Percentiles rank a stretch among this genome's conserved stretches.
Evolutionary conservation across 1,140 invertebrate species (phyloP).

Genomic region (Vanessa atalanta): DNA sequence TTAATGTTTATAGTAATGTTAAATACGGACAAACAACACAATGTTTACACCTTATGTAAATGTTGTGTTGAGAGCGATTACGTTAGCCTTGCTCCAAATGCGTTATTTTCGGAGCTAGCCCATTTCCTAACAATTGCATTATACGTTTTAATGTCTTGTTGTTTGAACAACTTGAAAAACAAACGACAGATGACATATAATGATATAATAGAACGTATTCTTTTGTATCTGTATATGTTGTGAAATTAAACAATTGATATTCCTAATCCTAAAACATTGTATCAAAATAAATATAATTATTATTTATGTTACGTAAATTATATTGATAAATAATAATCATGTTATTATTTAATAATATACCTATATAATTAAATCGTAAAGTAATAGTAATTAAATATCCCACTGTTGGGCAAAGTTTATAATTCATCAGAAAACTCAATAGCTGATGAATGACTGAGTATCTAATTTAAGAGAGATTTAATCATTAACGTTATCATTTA

Average conservation of each 20-base stretch:
- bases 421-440: not conserved
- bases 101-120: slow-evolving; percentile 8
- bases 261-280: too few species aligned
- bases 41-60: slow-evolving; percentile 6
- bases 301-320: too few species aligned
- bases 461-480: not conserved
- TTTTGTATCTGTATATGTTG: too few species aligned
- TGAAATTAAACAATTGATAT: too few species aligned
- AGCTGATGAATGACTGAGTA: not conserved
- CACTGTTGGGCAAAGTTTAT: not conserved
- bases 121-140: slow-evolving; percentile 1
- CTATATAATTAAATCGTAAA: too few species aligned
- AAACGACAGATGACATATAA: too few species aligned
- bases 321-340: too few species aligned
- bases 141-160: not conserved
- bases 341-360: too few species aligned
- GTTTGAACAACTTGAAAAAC: not conserved
- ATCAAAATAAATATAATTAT: too few species aligned
- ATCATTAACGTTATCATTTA: not conserved
- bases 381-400: too few species aligned
- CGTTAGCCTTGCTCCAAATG: slow-evolving; percentile 4
- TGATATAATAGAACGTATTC: too few species aligned
- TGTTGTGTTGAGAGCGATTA: slow-evolving; percentile 2
- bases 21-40: not conserved
- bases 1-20: not conserved